Evolutionary conservation across 2,113 vertebrate species (phyloP).

Genomic region (Daubentonia madagascariensis): DNA sequence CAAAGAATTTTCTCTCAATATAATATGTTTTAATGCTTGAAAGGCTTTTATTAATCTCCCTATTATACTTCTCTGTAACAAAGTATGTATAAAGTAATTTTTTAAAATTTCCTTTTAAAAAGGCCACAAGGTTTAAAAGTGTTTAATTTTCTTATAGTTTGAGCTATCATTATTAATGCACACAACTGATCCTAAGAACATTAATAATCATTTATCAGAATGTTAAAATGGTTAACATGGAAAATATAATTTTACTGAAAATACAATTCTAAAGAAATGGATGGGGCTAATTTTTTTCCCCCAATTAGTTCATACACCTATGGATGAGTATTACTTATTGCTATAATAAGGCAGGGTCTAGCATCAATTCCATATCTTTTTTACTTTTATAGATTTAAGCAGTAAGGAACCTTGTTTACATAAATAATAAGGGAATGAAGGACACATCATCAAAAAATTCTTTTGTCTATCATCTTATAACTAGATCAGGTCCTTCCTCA

Average conservation of each 20-base stretch:
- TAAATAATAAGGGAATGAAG: background rate
- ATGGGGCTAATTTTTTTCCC: background rate
- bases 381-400: background rate
- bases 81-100: slow-evolving; percentile 7
- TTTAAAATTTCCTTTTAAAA: background rate
- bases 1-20: background rate
- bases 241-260: background rate
- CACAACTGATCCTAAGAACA: background rate
- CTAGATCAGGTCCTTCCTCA: background rate
- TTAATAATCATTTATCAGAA: slow-evolving; percentile 38
- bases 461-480: background rate
- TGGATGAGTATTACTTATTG: background rate
- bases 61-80: background rate
- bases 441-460: background rate
- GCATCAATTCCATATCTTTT: background rate
- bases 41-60: background rate
- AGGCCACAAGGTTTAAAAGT: background rate
- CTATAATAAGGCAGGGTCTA: background rate
- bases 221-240: slow-evolving; percentile 7
- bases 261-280: slow-evolving; percentile 13
- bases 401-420: background rate
- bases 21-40: background rate
- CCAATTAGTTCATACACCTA: background rate
- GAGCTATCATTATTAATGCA: background rate
- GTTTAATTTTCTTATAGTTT: slow-evolving; percentile 21